Percentiles rank a stretch among this genome's conserved stretches.
phyloP scores from a whole-genome alignment of 1,140 invertebrate genomes.

The Polypedilum pembai region DNA sequence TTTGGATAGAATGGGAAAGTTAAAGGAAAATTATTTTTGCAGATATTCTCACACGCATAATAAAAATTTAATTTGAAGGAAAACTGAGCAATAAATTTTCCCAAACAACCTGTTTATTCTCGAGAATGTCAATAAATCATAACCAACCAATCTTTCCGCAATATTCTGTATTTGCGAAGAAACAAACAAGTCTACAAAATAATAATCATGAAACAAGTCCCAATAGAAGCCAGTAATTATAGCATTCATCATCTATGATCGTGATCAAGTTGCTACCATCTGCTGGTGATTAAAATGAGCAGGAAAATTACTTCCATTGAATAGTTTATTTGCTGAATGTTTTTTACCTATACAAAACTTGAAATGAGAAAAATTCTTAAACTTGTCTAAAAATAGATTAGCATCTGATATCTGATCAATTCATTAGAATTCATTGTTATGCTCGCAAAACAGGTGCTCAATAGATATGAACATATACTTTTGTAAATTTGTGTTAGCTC shows the following conservation, averaged over 20 bases:
- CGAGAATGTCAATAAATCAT: not conserved
- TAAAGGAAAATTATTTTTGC: too few species aligned
- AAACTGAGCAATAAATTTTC: too few species aligned
- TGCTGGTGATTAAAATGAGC: not conserved
- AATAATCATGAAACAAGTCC: not conserved
- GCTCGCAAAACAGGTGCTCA: not conserved
- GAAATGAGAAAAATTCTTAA: not conserved
- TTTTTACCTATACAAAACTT: not conserved
- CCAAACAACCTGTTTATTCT: too few species aligned
- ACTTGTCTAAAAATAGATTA: slow-evolving; percentile 7
- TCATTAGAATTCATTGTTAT: not conserved
- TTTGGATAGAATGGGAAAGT: too few species aligned
- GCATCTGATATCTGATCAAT: slow-evolving; percentile 11
- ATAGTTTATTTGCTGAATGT: not conserved
- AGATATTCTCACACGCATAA: too few species aligned
- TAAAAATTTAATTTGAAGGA: too few species aligned
- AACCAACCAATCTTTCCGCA: not conserved
- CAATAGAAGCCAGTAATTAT: not conserved
- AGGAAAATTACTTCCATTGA: slow-evolving; percentile 5
- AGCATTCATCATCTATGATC: not conserved
- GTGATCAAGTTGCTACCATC: not conserved
- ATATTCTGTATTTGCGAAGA: not conserved
- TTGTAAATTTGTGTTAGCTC: too few species aligned
- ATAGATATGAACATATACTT: not conserved
- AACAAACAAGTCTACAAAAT: not conserved